Conservation (phyloP, 2,797 vertebrate species). For the Craterocephalus amniculus region DNA sequence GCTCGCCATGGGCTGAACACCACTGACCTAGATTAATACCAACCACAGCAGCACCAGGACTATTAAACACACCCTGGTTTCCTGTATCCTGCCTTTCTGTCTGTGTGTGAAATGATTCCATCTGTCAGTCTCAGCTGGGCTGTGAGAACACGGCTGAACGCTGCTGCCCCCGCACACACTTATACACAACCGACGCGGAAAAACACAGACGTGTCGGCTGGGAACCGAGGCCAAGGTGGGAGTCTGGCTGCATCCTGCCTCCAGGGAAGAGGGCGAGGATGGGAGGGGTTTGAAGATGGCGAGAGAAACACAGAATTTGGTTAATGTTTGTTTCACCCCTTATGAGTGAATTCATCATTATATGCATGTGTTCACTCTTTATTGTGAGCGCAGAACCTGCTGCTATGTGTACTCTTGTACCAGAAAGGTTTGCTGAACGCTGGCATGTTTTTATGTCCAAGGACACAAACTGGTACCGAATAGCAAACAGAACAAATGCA, state of each 20-base stretch:
- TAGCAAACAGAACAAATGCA: constrained; percentile 38
- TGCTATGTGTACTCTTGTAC: constrained; percentile 11
- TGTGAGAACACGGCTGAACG: constrained; percentile 67
- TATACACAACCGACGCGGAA: constrained; percentile 48
- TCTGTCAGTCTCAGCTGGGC: constrained; percentile 81
- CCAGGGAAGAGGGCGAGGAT: constrained; percentile 36
- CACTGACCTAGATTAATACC: constrained; percentile 80
- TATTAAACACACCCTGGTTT: constrained; percentile 72
- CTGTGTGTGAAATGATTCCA: constrained; percentile 81
- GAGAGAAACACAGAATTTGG: constrained; percentile 37
- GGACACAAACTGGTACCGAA: constrained; percentile 58
- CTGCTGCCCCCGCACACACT: constrained; percentile 53
- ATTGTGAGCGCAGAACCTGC: constrained; percentile 6
- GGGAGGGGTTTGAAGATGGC: constrained; percentile 38
- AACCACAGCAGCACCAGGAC: constrained; percentile 68
- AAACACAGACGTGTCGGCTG: constrained; percentile 63
- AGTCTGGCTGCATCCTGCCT: constrained; percentile 64
- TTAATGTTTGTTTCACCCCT: constrained; percentile 4
- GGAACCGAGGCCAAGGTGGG: constrained; percentile 67
- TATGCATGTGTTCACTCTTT: constrained; percentile 16
- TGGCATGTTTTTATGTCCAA: constrained; percentile 41
- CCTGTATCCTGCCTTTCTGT: constrained; percentile 78
- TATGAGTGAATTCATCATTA: constrained; percentile 16
- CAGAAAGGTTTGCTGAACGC: constrained; percentile 33
- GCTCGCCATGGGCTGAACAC: constrained; percentile 55